phyloP scores from a whole-genome alignment of 2,113 vertebrate species.

The Prunella fulvescens region DNA sequence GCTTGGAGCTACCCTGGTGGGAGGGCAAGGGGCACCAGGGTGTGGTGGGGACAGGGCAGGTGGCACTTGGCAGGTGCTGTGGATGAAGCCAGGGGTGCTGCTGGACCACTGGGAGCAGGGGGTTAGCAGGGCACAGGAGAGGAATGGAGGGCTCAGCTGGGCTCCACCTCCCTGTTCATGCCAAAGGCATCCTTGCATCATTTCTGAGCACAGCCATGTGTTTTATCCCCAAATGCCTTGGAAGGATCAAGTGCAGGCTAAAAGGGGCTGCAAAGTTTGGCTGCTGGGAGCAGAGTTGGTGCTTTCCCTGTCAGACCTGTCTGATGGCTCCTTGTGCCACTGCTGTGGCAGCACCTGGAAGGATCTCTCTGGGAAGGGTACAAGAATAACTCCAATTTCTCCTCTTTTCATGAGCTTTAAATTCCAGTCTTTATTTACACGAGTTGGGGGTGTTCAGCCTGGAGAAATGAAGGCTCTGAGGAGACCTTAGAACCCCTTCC shows the following conservation, averaged over 20 bases:
- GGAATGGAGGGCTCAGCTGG: neutral
- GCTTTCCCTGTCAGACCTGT: neutral
- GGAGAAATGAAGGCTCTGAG: fast-evolving
- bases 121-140: neutral
- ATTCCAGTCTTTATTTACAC: neutral
- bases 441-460: neutral
- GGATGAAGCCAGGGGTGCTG: fast-evolving
- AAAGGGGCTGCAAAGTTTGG: neutral
- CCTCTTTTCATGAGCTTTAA: neutral
- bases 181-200: neutral
- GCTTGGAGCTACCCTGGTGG: neutral
- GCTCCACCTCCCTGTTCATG: neutral
- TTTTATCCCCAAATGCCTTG: neutral
- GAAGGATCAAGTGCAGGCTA: neutral
- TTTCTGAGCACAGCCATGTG: fast-evolving
- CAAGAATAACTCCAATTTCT: neutral
- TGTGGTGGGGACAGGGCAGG: neutral
- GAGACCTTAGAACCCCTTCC: neutral
- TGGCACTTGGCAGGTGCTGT: fast-evolving
- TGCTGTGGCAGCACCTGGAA: neutral
- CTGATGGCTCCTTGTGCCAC: neutral
- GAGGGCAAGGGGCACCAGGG: neutral
- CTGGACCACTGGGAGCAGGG: neutral
- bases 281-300: neutral
- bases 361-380: neutral